Base-by-base conservation (phyloP, 2,797 vertebrate genomes). In the Trichosurus vulpecula region DNA sequence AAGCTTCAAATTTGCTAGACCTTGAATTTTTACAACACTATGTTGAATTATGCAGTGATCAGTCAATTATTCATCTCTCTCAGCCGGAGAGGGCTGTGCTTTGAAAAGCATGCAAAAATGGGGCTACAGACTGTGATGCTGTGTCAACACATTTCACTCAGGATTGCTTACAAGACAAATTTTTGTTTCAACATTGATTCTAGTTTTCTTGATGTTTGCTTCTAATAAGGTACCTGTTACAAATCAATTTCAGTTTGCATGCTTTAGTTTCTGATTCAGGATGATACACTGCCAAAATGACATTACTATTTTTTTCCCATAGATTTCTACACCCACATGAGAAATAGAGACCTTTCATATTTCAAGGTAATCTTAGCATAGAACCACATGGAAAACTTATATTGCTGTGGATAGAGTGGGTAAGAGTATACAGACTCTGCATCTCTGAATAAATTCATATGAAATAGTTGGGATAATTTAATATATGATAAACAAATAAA, bases 31-130 rank as follows among this genome's bases (percentile, higher is more conserved):
- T 99, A 99, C 99, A 99, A 99, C 99, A 99, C 99, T 99, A 99
- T 99, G 98, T 99, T 99, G 99, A 99, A 99, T 99, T 99, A 99
- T 99, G 99, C 99, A 99, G 99, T 99, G 99, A 99, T 99, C 99
- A 99, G 99, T 99, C 99, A 99, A 99, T 99, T 99, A 99, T 99
- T 99, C 99, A 99, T 99, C 99, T 99, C 98, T 98, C 98, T 98
- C 98, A 98, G 99, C 99, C 99, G 98, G 99, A 99, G 99, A 99
- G 98, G 99, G 99, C 99, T 99, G 99, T 98, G 99, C 99, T 99
- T 99, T 99, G 99, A 99, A 99, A 99, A 99, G 99, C 99, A 99
- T 99, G 99, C 99, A 99, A 99, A 99, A 99, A 99, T 98, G 99
- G 99, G 99, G 98, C 99, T 98, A 99, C 98, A 98, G 98, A 99